phyloP scores from a whole-genome alignment of 1,140 invertebrate species.

The Subanguina moxae region DNA sequence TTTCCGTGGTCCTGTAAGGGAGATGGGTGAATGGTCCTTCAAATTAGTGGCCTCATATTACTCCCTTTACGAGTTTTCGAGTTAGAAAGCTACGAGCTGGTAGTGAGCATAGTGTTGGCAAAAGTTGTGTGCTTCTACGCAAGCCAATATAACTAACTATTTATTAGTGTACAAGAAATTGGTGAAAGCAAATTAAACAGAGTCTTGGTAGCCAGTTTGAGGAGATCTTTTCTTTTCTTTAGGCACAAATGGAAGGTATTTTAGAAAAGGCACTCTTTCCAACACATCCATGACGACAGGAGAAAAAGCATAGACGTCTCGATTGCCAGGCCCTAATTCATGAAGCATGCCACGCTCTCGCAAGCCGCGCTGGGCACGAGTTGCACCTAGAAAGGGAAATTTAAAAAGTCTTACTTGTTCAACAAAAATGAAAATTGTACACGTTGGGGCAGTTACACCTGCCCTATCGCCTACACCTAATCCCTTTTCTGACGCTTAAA shows the following conservation, averaged over 20 bases:
- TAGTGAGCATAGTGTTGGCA: no score
- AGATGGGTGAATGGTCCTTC: no score
- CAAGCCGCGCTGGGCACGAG: conserved; percentile 47
- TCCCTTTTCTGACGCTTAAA: neutral
- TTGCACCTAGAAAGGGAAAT: conserved; percentile 44
- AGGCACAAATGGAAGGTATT: conserved; percentile 37
- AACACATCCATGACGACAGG: conserved; percentile 30
- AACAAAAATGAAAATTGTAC: neutral
- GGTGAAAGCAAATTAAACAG: neutral
- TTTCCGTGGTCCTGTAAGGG: no score
- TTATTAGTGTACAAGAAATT: neutral
- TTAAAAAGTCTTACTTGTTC: neutral
- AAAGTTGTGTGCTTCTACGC: no score
- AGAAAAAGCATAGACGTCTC: conserved; percentile 44
- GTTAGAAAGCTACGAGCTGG: no score
- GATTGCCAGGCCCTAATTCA: conserved; percentile 35
- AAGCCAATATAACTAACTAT: neutral
- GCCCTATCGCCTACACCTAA: neutral
- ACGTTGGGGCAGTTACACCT: neutral
- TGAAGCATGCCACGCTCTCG: conserved; percentile 45
- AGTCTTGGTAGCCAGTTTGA: neutral
- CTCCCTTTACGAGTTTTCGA: no score
- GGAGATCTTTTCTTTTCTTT: conserved; percentile 23
- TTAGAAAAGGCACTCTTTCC: conserved; percentile 28
- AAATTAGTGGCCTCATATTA: no score